A percentile compares a stretch with the other conserved stretches of the same genome.
Conservation (phyloP, 2,797 vertebrate species). For the Parotocinclus haroldoi region DNA sequence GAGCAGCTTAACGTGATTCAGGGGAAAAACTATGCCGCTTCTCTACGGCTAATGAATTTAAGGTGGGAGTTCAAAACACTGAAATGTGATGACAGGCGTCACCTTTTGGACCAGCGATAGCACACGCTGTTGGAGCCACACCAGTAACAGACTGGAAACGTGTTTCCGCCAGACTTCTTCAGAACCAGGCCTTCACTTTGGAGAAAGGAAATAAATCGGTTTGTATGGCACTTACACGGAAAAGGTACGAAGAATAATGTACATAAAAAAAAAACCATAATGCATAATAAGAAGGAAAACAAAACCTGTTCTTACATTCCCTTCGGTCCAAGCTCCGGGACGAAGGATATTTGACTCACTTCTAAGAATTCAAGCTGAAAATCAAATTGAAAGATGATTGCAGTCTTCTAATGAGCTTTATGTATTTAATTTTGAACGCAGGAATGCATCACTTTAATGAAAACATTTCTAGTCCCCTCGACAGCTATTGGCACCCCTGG, state of each 20-base stretch:
- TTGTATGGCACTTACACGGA: neutral
- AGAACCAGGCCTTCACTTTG: slow-evolving; percentile 53
- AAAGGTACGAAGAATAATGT: neutral
- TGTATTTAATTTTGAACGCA: slow-evolving; percentile 9
- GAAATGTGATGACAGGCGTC: neutral
- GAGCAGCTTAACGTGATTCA: slow-evolving; percentile 4
- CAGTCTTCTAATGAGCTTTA: too few species aligned
- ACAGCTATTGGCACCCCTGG: too few species aligned
- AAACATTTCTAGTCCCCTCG: too few species aligned
- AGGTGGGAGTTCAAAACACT: neutral
- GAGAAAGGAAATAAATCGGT: slow-evolving; percentile 4
- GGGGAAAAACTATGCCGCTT: too few species aligned
- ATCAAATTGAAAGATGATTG: slow-evolving; percentile 30
- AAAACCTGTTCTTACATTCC: slow-evolving; percentile 43
- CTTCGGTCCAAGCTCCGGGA: slow-evolving; percentile 48
- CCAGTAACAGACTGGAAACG: slow-evolving; percentile 53
- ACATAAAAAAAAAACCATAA: too few species aligned
- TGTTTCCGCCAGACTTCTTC: slow-evolving; percentile 58
- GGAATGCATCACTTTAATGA: neutral
- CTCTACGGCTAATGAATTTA: slow-evolving; percentile 1
- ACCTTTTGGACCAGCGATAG: slow-evolving; percentile 59
- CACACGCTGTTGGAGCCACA: slow-evolving; percentile 56
- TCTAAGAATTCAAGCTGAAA: slow-evolving; percentile 47
- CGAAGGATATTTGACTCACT: slow-evolving; percentile 51
- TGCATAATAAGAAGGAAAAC: neutral